Evolutionary conservation across 2,888 invertebrate species (phyloP).

Genomic region (Spisula subtruncata): DNA sequence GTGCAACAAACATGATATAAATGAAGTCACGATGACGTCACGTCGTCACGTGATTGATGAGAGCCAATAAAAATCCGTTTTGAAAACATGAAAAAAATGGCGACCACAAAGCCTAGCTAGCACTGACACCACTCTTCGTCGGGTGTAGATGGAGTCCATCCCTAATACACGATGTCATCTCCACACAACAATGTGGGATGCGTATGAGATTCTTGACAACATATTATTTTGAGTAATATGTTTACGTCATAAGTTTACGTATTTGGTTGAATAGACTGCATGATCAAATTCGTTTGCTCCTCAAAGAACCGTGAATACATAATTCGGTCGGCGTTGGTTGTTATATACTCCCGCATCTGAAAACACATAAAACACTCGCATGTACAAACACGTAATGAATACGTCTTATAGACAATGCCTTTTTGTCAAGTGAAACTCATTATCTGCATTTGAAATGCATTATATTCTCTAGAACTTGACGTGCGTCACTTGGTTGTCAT

Average conservation of each 20-base stretch:
- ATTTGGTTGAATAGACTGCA: not conserved
- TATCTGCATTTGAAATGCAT: not conserved
- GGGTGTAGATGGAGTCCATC: not conserved
- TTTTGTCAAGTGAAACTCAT: not conserved
- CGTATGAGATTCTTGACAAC: not conserved
- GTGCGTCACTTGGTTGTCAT: not conserved
- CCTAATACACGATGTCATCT: not conserved
- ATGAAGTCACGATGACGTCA: not conserved
- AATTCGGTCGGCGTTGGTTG: conserved; percentile 30
- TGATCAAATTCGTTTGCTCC: conserved; percentile 24
- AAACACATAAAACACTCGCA: not conserved
- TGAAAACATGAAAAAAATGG: not conserved
- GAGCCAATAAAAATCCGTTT: not conserved
- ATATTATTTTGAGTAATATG: not conserved
- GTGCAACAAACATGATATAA: not conserved
- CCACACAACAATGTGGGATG: not conserved
- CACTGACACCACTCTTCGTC: not conserved
- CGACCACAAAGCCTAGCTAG: not conserved
- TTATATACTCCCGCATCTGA: conserved; percentile 37
- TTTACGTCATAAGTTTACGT: not conserved
- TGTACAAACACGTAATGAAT: too few relatives aligned
- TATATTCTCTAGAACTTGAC: not conserved
- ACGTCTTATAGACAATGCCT: too few relatives aligned
- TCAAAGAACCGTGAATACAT: conserved; percentile 28
- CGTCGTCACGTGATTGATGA: not conserved